Conservation (phyloP, 2,797 vertebrate genomes). For the Amphiprion clarkii region DNA sequence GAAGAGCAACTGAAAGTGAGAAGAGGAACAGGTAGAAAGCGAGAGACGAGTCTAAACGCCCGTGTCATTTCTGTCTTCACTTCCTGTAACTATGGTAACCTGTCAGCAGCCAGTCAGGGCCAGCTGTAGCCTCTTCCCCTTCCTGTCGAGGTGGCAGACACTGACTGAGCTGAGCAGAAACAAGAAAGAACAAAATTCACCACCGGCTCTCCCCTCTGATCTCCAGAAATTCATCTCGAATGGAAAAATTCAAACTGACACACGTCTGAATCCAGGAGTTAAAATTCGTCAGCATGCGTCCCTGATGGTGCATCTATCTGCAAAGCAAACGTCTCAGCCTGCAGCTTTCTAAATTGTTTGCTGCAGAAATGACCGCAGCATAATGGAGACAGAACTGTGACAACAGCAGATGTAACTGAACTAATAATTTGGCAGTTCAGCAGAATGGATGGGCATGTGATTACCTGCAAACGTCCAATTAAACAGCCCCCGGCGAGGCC, state of each 20-base stretch:
- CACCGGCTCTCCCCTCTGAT: conserved; percentile 20
- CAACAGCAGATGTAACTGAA: conserved; percentile 68
- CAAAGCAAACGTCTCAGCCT: conserved; percentile 5
- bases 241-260: conserved; percentile 14
- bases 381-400: conserved; percentile 43
- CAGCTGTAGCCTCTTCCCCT: conserved; percentile 85
- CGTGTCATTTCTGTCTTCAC: conserved; percentile 84
- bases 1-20: conserved; percentile 63
- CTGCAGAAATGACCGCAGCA: conserved; percentile 43
- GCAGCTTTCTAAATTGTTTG: conserved; percentile 15
- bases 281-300: conserved; percentile 21
- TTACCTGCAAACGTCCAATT: conserved; percentile 75
- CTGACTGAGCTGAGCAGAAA: conserved; percentile 66
- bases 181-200: conserved; percentile 54
- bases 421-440: conserved; percentile 74
- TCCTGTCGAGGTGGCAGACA: conserved; percentile 82
- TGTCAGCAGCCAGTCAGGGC: conserved; percentile 84
- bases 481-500: conserved; percentile 65
- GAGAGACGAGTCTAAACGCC: conserved; percentile 70
- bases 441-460: conserved; percentile 68
- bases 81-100: conserved; percentile 88
- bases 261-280: conserved; percentile 14
- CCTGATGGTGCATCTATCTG: conserved; percentile 16
- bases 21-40: conserved; percentile 70
- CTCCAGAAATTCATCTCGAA: conserved; percentile 42